A percentile compares a stretch with the other conserved stretches of the same genome.
Evolutionary conservation across 1,140 invertebrate genomes (phyloP).

Genomic region (Anadara kagoshimensis): DNA sequence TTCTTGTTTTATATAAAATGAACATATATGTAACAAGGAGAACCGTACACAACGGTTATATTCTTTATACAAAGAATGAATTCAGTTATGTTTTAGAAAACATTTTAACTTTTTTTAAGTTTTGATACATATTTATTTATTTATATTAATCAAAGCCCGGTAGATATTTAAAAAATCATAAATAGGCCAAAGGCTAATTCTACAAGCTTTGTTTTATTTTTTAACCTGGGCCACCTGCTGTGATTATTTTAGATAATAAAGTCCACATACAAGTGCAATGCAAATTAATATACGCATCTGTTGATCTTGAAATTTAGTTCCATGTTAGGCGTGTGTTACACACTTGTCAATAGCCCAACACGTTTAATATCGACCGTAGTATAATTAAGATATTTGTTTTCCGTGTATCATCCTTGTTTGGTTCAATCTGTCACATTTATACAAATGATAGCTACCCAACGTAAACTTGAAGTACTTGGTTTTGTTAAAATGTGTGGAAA

Average conservation of each 20-base stretch:
- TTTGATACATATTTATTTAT: no score
- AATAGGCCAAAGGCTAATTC: no score
- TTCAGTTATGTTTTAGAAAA: no score
- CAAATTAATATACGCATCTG: slow-evolving; percentile 8
- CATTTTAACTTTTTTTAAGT: no score
- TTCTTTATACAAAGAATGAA: no score
- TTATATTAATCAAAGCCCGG: no score
- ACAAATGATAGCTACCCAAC: slow-evolving; percentile 17
- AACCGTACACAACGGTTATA: no score
- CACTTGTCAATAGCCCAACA: slow-evolving; percentile 27
- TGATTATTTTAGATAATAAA: not conserved
- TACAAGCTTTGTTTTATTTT: no score
- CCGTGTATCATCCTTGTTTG: slow-evolving; percentile 39
- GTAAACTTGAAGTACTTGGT: slow-evolving; percentile 39
- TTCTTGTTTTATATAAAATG: no score
- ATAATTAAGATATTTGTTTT: slow-evolving; percentile 49
- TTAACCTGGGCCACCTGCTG: not conserved
- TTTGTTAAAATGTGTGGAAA: slow-evolving; percentile 42
- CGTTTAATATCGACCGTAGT: slow-evolving; percentile 29
- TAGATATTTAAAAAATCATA: no score
- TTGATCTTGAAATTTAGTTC: not conserved
- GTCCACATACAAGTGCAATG: not conserved
- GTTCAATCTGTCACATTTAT: slow-evolving; percentile 37
- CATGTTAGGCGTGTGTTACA: not conserved
- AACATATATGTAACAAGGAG: no score